Percentiles rank a stretch among this genome's conserved stretches.
Conservation (phyloP, 1,140 invertebrate genomes). For the Phthorimaea operculella region DNA sequence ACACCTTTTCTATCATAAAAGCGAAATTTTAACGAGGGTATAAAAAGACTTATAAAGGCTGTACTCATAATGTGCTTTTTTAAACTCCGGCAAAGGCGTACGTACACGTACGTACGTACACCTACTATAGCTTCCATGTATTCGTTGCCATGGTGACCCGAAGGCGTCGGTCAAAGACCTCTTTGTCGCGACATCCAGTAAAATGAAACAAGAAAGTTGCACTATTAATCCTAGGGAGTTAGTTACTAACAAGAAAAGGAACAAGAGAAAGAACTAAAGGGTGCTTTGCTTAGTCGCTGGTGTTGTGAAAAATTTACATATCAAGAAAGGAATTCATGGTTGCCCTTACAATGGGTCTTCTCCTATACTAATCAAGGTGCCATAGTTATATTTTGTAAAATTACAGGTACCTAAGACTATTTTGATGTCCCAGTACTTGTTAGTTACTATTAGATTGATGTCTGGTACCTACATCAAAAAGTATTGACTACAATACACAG, state of each 20-base stretch:
- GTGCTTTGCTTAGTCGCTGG: no score
- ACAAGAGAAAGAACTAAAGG: no score
- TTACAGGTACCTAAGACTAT: no score
- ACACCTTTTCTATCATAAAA: conserved; percentile 9
- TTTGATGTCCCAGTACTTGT: no score
- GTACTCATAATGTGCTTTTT: conserved; percentile 30
- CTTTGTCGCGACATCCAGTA: conserved; percentile 47
- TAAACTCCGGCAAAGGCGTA: conserved; percentile 7
- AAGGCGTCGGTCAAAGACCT: conserved; percentile 56
- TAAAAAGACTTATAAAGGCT: conserved; percentile 20
- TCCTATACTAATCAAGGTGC: no score
- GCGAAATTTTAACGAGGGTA: conserved; percentile 22
- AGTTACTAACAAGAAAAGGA: conserved; percentile 23
- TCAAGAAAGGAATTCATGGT: no score
- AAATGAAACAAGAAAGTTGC: conserved; percentile 54
- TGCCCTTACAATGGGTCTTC: no score
- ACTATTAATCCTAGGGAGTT: conserved; percentile 49
- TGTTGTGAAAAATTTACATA: no score
- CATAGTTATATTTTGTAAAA: no score
- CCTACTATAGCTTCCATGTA: conserved; percentile 22
- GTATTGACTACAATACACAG: no score
- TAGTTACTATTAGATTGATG: no score
- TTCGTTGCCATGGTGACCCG: conserved; percentile 43
- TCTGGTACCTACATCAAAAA: no score
- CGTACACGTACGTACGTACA: not conserved